Conservation (phyloP, 2,113 vertebrate genomes). For the Chitala chitala region DNA sequence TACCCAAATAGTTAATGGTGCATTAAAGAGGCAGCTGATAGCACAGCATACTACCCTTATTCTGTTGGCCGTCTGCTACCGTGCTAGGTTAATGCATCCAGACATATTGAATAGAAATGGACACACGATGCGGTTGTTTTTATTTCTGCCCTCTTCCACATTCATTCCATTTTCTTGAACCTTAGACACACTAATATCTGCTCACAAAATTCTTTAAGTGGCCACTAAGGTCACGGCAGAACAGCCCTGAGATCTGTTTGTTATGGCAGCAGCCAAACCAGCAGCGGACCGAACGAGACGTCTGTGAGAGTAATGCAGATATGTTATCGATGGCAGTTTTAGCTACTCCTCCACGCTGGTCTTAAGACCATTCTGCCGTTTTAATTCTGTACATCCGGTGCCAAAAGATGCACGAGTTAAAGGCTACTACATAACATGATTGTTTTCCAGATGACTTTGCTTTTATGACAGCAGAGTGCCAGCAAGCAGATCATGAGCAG, state of each 20-base stretch:
- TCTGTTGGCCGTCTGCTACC: neutral
- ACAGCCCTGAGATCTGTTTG: neutral
- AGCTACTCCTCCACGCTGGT: neutral
- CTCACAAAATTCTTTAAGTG: neutral
- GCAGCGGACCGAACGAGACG: neutral
- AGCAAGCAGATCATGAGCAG: too few relatives aligned
- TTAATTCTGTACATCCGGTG: neutral
- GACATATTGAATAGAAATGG: neutral
- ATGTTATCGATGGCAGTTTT: too few relatives aligned
- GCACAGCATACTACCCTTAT: neutral
- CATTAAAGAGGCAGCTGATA: neutral
- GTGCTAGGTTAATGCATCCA: neutral
- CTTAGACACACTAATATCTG: neutral
- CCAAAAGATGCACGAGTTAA: too few relatives aligned
- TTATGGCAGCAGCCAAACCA: neutral
- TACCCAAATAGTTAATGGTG: neutral
- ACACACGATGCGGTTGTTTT: too few relatives aligned
- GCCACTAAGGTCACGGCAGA: neutral
- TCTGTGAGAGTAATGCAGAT: neutral
- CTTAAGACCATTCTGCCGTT: neutral
- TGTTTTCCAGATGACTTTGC: too few relatives aligned
- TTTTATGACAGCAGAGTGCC: too few relatives aligned
- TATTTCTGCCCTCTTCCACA: neutral
- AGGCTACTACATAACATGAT: too few relatives aligned
- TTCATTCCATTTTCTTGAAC: slow-evolving; percentile 2